Conservation (phyloP, 2,797 vertebrate genomes). For the Limosa lapponica region DNA sequence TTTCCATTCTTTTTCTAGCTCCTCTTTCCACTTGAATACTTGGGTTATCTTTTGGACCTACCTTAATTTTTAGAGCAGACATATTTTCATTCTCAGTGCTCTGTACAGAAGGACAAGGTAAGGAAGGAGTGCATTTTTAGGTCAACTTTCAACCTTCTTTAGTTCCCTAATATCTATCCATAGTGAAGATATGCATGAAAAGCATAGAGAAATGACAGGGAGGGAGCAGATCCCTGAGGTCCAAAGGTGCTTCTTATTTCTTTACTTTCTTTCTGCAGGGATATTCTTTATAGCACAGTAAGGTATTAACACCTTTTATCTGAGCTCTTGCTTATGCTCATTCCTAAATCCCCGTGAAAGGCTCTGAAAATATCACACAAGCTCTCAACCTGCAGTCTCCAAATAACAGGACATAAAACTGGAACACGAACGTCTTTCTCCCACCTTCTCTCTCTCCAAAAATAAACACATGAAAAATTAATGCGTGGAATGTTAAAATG, state of each 20-base stretch:
- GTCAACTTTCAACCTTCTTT: slow-evolving; percentile 7
- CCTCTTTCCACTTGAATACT: neutral
- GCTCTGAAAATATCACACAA: slow-evolving; percentile 17
- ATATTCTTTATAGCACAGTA: neutral
- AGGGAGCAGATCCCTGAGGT: neutral
- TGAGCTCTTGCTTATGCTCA: neutral
- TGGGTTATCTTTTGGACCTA: neutral
- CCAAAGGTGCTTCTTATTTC: neutral
- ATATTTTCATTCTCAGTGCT: neutral
- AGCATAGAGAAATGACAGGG: neutral
- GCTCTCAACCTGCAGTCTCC: slow-evolving; percentile 31
- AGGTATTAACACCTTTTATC: neutral
- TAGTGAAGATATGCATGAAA: neutral
- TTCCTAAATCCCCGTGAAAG: neutral
- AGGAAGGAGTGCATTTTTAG: neutral
- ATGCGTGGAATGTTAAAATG: slow-evolving; percentile 14
- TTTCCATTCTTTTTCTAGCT: neutral
- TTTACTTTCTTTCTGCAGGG: neutral
- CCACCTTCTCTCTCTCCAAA: slow-evolving; percentile 33
- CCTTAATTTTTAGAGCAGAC: neutral
- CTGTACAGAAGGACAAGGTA: neutral
- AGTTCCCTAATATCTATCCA: neutral
- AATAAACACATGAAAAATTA: slow-evolving; percentile 55
- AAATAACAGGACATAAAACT: slow-evolving; percentile 52
- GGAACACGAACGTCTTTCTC: slow-evolving; percentile 26